Base-by-base conservation (phyloP, 2,113 vertebrate species). In the Cathartes aura region DNA sequence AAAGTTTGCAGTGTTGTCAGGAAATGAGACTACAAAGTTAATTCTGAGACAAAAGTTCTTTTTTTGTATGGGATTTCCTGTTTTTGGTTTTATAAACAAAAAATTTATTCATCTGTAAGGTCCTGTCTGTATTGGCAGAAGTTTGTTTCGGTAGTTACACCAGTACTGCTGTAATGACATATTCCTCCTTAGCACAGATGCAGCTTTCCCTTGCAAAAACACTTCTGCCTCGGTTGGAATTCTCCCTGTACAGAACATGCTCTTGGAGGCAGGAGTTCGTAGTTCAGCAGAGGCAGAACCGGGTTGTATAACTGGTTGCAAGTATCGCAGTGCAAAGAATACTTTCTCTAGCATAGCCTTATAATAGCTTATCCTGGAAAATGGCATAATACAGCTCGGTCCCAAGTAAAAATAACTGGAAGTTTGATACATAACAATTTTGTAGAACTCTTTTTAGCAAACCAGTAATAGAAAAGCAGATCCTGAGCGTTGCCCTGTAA, bases 41-140 rank as follows among this genome's bases (percentile, higher is more conserved):
- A 73, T 50, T 86, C 66, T 15, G 74, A 96, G 79, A 93, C 94
- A 90, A 82, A 95, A 92, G 82, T 72, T 34, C 27, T 85, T 79
- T 91, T 94, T 90, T 70, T 59, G 17, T 47, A 5, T 16, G 53
- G 92, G 92, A 88, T 88, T 97, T 97, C 95, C 94, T 94, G 92
- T 55, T 90, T 89, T 90, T 56, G 30, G 50, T 56, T 91, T 55
- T 12, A 53, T 14, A 72, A 94, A 87, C 87, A 87, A 71, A n/a
- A 80, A 52, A 43, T 32, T 9, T 8, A 11, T 50, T 84, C 45
- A 0, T 91, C 60, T 2, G 0, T 32, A 48, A 81, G 73, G 64
- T 42, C 20, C 63, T 27, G 71, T 36, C 42, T 84, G 34, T 18
- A 4, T 36, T 6, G 5, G 59, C 59, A 60, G 55, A n/a, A 23